These are phyloP conservation scores for Protonibea diacanthus DNA, from an alignment of 2,797 vertebrate genomes.

Conservation along the genomic window DNA sequence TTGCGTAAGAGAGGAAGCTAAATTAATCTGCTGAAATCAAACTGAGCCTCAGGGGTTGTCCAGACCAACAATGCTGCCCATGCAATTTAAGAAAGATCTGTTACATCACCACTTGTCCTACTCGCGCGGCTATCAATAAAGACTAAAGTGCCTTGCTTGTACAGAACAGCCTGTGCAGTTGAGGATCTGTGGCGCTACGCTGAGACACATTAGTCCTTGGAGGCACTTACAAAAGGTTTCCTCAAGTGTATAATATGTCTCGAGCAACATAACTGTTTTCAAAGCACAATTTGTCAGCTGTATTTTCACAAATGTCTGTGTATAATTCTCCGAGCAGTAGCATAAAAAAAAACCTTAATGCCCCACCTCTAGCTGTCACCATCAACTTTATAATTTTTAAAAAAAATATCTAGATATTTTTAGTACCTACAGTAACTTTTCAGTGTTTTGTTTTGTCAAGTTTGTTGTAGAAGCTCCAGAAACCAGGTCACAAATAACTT, in stretches of 20 bases:
- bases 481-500: constrained; percentile 62
- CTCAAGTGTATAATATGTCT: constrained; percentile 56
- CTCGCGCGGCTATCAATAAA: constrained; percentile 70
- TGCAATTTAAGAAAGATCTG: constrained; percentile 77
- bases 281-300: constrained; percentile 39
- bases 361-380: background rate
- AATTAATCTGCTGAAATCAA: constrained; percentile 83
- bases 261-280: constrained; percentile 26
- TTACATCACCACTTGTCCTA: constrained; percentile 77
- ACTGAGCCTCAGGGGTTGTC: constrained; percentile 72
- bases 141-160: constrained; percentile 64
- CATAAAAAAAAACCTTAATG: background rate
- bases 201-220: constrained; percentile 46
- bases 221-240: constrained; percentile 58
- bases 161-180: constrained; percentile 52
- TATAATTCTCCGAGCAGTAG: constrained; percentile 22
- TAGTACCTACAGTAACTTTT: constrained; percentile 19
- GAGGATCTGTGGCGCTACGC: constrained; percentile 20
- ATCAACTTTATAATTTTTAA: background rate
- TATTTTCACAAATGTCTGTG: constrained; percentile 38
- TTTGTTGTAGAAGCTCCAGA: constrained; percentile 33
- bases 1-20: constrained; percentile 81
- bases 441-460: constrained; percentile 21
- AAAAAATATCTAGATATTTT: background rate
- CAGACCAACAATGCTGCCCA: constrained; percentile 76